phyloP scores from a whole-genome alignment of 1,140 invertebrate genomes.

The Leptinotarsa undecemlineata region DNA sequence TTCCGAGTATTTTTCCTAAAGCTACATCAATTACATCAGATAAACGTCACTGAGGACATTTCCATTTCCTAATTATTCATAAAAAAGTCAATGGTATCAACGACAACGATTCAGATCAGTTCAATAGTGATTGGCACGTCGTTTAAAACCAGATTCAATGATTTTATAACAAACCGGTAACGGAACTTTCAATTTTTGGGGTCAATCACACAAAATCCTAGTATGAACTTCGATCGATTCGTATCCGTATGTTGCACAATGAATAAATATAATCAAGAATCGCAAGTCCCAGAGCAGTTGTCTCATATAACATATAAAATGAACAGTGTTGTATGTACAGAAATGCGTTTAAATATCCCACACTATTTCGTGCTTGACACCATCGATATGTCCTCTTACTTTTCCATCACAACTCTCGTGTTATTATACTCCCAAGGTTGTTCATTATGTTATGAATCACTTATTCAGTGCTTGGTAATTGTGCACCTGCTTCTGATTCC shows the following conservation, averaged over 20 bases:
- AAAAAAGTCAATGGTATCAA: too few relatives aligned
- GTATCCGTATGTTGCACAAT: slow-evolving; percentile 5
- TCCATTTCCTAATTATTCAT: too few relatives aligned
- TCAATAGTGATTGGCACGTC: too few relatives aligned
- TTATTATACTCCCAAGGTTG: slow-evolving; percentile 2
- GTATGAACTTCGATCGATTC: background rate
- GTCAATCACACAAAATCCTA: slow-evolving; percentile 1
- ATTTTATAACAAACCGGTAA: background rate
- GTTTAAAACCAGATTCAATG: too few relatives aligned
- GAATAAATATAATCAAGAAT: background rate
- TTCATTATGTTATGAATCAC: background rate
- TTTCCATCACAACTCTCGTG: background rate
- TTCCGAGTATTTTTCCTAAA: too few relatives aligned
- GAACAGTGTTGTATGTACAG: background rate
- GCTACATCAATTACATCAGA: too few relatives aligned
- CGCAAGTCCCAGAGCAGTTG: background rate
- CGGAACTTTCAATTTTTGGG: background rate
- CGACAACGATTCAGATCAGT: too few relatives aligned
- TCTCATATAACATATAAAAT: background rate
- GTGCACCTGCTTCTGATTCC: background rate
- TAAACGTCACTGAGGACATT: too few relatives aligned
- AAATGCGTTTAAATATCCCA: accelerated
- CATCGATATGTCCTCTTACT: background rate
- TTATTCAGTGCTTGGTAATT: slow-evolving; percentile 3
- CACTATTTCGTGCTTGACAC: background rate